These are phyloP conservation scores for Ataeniobius toweri DNA, from an alignment of 2,797 vertebrate genomes.

Conservation along the genomic window DNA sequence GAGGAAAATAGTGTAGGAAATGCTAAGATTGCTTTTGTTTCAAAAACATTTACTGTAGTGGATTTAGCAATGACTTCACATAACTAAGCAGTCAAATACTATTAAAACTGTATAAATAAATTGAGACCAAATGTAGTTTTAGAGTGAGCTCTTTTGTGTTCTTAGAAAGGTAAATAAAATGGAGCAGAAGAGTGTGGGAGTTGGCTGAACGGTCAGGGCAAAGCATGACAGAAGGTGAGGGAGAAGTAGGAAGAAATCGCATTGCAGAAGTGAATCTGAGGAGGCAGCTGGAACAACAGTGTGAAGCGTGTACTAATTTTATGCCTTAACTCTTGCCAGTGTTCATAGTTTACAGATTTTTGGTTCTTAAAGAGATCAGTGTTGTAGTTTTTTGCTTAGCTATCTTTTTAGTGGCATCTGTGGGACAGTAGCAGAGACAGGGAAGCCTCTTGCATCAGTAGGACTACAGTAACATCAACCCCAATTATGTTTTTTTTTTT, in stretches of 20 bases:
- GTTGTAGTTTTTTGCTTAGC: not conserved
- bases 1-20: not conserved
- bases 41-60: not conserved
- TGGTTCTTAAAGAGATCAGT: not conserved
- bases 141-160: not conserved
- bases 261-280: not conserved
- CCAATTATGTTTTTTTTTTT: not conserved
- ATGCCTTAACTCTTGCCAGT: not conserved
- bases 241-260: not conserved
- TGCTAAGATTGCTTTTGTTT: not conserved
- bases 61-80: not conserved
- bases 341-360: not conserved
- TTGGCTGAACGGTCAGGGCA: not conserved
- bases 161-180: not conserved
- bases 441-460: not conserved
- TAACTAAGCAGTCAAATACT: not conserved
- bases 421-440: not conserved
- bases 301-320: not conserved
- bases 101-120: not conserved
- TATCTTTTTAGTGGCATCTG: not conserved
- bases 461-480: not conserved
- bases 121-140: not conserved
- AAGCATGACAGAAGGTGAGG: not conserved
- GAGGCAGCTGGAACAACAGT: not conserved
- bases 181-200: not conserved